These are phyloP conservation scores for Plectus sambesii DNA, from an alignment of 1,140 invertebrate genomes.

Conservation along the genomic window DNA sequence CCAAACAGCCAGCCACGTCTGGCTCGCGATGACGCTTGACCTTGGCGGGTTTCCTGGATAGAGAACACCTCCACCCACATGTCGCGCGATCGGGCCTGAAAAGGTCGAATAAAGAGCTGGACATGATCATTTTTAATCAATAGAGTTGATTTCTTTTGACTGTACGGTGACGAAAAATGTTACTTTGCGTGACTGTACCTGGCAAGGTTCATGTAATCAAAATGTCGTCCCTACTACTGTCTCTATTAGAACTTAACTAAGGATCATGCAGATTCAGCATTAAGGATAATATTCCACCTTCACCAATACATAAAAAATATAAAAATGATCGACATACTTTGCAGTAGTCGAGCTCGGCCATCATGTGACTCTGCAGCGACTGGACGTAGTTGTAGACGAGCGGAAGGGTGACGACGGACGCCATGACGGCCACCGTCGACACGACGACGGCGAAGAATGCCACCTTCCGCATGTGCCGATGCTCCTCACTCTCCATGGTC, in stretches of 20 bases:
- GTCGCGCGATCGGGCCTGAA: slow-evolving; percentile 17
- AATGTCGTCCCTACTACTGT: too few relatives aligned
- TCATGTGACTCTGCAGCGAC: slow-evolving; percentile 39
- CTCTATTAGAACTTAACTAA: too few relatives aligned
- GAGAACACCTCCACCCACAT: slow-evolving; percentile 25
- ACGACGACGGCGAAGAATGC: slow-evolving; percentile 36
- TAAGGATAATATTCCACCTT: too few relatives aligned
- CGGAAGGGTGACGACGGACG: slow-evolving; percentile 40
- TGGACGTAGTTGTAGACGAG: slow-evolving; percentile 46
- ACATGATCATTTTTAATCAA: too few relatives aligned
- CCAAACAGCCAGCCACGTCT: slow-evolving; percentile 23
- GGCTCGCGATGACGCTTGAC: slow-evolving; percentile 6
- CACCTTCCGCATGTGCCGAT: slow-evolving; percentile 5
- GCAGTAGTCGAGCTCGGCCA: slow-evolving; percentile 42
- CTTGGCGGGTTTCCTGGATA: slow-evolving; percentile 10
- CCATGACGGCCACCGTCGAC: slow-evolving; percentile 35
- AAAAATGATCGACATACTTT: too few relatives aligned
- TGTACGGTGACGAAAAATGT: too few relatives aligned
- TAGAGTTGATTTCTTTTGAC: too few relatives aligned
- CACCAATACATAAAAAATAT: too few relatives aligned
- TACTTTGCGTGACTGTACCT: too few relatives aligned
- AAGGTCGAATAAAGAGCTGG: neutral
- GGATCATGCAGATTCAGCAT: too few relatives aligned
- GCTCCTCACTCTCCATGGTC: slow-evolving; percentile 12
- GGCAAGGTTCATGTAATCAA: too few relatives aligned